Evolutionary conservation across 2,797 vertebrate genomes (phyloP), one percentile per base, ranked within the genome.

Genomic region (Periparus ater): DNA sequence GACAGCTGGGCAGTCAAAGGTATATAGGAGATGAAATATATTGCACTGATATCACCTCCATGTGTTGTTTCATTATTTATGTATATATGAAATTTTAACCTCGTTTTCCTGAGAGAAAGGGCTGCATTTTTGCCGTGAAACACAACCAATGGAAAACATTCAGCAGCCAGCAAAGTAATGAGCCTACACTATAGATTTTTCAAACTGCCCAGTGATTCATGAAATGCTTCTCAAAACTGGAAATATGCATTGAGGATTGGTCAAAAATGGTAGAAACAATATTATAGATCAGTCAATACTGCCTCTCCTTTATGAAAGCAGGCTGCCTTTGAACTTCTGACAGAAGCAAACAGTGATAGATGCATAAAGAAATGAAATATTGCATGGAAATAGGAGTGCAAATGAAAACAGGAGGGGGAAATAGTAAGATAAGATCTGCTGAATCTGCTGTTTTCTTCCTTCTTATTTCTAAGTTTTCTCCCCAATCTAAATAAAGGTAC

Each of bases 151-250:
- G 67, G 63, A 85, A 95, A 95, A 92, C 55, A 91, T 60, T 81
- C 89, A 94, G 91, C 80, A 93, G 72, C 85, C 84, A 91, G 83
- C 40, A 91, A 89, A 85, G 51, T 95, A 96, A 97, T 95, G 85
- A 97, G 67, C 71, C 91, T 89, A 91, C 83, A 45, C 50, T 96
- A 96, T 95, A 88, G 96, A 97, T 97, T 96, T 97, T 93, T 92
- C 88, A 91, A 93, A 97, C 92, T 96, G 91, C 91, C 95, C 93
- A 96, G 87, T 95, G 96, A 94, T 89, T 97, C 96, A 96, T 91
- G 95, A 97, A 97, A 96, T 96, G 76, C 58, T 93, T 97, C 96
- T 95, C 76, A 65, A 95, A 97, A 95, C 75, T 95, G 44, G 32
- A 96, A 95, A 95, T 96, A 87, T 66, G 73, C 93, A 73, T 76